Evolutionary conservation across 2,797 vertebrate genomes (phyloP), one percentile per base, ranked within the genome.

Genomic region (Neosilurus hyrtlii): DNA sequence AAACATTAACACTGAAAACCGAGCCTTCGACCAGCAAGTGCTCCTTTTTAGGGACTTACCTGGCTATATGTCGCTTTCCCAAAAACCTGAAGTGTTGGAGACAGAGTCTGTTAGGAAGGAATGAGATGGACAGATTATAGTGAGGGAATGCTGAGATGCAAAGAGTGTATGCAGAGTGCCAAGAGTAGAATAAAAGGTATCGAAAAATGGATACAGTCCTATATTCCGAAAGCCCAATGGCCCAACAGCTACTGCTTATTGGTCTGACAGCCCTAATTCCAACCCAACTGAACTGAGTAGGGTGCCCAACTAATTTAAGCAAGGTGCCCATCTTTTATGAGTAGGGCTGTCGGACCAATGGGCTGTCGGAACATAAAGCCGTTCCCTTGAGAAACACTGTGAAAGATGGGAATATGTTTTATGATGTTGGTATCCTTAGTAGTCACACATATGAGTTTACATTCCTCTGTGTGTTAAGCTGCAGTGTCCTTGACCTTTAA

Each of bases 61-160:
- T 97, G 89, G 98, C 95, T 86, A 99, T 97, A 90, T 98, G 97
- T 83, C 97, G 96, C 90, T 99, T 99, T 82, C 98, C 98, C 20
- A 99, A 92, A 82, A 99, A 99, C 87, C 96, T 93, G 92, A 99
- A 99, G 93, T 98, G 98, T 91, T 99, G 98, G 79, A 99, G 96
- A 92, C 97, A 99, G 81, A 99, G 94, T 83, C 98, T 99, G 92
- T 83, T 87, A 91, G 59, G 67, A 16, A 83, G 59, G 67, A 16
- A 83, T 11, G 82, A 88, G 66, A 86, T 0, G 84, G 86, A 89
- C 57, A 83, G 62, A 67, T 68, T 24, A 51, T 16, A 37, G 15
- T 1, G 11, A 18, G 18, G 59, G 12, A 59, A 61, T 43, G 22
- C 57, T 76, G 22, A 24, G 35, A 76, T 6, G 20, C 22, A 10